Evolutionary conservation across 2,797 vertebrate genomes (phyloP).

Genomic region (Macroramphosus scolopax): DNA sequence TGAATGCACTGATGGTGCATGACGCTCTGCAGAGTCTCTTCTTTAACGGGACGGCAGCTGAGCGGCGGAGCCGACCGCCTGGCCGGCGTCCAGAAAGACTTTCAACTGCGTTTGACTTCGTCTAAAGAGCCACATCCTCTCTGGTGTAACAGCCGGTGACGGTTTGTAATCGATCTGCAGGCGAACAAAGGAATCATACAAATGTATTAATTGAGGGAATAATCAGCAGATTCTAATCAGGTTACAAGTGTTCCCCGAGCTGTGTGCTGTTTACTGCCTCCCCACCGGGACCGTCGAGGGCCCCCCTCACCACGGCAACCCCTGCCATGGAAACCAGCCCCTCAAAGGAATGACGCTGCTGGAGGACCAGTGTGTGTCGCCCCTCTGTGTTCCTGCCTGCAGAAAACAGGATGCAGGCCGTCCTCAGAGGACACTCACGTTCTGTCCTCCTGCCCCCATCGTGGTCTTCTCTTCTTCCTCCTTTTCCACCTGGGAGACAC

Average conservation of each 20-base stretch:
- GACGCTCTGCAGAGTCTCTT: constrained; percentile 14
- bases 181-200: no score
- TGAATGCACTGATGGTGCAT: constrained; percentile 47
- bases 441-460: not conserved
- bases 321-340: constrained; percentile 71
- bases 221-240: not conserved
- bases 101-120: constrained; percentile 29
- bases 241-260: constrained; percentile 9
- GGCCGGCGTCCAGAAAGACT: constrained; percentile 38
- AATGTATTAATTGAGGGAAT: no score
- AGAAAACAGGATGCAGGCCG: no score
- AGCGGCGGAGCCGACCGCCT: constrained; percentile 33
- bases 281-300: constrained; percentile 54
- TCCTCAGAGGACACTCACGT: no score
- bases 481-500: constrained; percentile 2
- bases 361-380: constrained; percentile 36
- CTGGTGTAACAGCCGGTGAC: no score
- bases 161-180: no score
- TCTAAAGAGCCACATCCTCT: constrained; percentile 32
- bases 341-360: constrained; percentile 67
- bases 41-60: constrained; percentile 49
- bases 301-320: constrained; percentile 71
- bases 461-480: not conserved
- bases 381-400: constrained; percentile 38
- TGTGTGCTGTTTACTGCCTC: constrained; percentile 46